Evolutionary conservation across 2,797 vertebrate species (phyloP).

Genomic region (Lacerta bilineata): DNA sequence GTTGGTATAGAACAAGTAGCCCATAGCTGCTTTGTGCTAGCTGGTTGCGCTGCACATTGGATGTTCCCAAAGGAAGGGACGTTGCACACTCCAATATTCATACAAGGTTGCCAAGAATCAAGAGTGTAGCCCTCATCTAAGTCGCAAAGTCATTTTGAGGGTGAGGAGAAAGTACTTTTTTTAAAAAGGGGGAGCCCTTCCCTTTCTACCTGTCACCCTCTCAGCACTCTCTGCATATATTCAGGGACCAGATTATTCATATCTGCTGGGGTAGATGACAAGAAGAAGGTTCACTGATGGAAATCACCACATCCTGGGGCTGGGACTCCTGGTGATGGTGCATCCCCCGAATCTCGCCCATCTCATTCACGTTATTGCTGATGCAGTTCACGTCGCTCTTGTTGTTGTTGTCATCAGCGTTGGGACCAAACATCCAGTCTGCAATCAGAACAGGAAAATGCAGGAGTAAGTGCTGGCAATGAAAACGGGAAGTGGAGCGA

Average conservation of each 20-base stretch:
- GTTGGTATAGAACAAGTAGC: background rate
- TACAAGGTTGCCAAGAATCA: background rate
- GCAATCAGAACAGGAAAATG: conserved; percentile 43
- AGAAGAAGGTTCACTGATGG: conserved; percentile 80
- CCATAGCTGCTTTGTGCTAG: background rate
- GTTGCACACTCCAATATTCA: background rate
- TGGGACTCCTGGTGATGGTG: conserved; percentile 41
- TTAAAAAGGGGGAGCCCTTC: background rate
- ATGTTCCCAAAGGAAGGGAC: background rate
- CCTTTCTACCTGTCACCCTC: background rate
- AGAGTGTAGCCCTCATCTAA: background rate
- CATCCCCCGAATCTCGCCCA: conserved; percentile 67
- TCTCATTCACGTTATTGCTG: conserved; percentile 80
- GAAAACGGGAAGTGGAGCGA: conserved; percentile 24
- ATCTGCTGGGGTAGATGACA: conserved; percentile 79
- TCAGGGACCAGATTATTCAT: conserved; percentile 44
- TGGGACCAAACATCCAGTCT: conserved; percentile 87
- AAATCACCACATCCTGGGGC: conserved; percentile 83
- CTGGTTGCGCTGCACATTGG: background rate
- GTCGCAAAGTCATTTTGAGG: background rate
- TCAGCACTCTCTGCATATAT: background rate
- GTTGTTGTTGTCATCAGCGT: conserved; percentile 76
- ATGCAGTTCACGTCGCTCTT: conserved; percentile 87
- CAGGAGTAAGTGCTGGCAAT: background rate
- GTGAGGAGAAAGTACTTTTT: background rate